Base-by-base conservation (phyloP, 1,140 invertebrate species). In the Ips typographus region DNA sequence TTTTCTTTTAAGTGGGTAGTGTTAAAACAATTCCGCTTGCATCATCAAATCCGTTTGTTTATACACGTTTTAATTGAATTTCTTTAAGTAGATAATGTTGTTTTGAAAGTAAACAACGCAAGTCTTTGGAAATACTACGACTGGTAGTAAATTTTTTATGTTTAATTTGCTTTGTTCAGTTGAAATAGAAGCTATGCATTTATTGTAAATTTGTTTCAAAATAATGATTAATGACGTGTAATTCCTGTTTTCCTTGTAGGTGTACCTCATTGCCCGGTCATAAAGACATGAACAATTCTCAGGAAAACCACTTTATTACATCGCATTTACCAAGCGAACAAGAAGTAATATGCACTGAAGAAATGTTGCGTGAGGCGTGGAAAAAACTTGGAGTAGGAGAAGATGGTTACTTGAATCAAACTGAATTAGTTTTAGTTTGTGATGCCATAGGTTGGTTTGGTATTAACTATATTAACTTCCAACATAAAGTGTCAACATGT, bases 341-440 rank as follows among this genome's bases (percentile, higher is more conserved):
- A 5, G 75, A 78, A 59, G 60, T 79, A 62, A 53, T 76, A 40
- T 77, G 77, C 69, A 77, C 76, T 39, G 77, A 79, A 71, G 73
- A 79, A 42, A 81, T 77, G 77, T 77, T 88, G 37, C 75, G 82
- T 36, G 81, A 83, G 60, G 87, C 87, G 42, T 89, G 87, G 85
- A 80, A 82, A 52, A 81, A 83, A 40, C 80, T 89, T 49, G 85
- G 84, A 4, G 84, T 89, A 3, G 88, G 87, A 2, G 77, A 82
- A 63, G 83, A 85, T 80, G 88, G 88, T 2, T 88, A 82, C 74
- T 80, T 90, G 8, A 85, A 85, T 73, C 78, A 85, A 62, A 78
- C 79, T 40, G 86, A 90, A 75, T 79, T 90, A 40, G 81, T 82
- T 38, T 76, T 80, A 55, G 85, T 90, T 22, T 74, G 73, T 68